Conservation (phyloP, 2,113 vertebrate genomes). For the Cyphomyrus discorhynchus region DNA sequence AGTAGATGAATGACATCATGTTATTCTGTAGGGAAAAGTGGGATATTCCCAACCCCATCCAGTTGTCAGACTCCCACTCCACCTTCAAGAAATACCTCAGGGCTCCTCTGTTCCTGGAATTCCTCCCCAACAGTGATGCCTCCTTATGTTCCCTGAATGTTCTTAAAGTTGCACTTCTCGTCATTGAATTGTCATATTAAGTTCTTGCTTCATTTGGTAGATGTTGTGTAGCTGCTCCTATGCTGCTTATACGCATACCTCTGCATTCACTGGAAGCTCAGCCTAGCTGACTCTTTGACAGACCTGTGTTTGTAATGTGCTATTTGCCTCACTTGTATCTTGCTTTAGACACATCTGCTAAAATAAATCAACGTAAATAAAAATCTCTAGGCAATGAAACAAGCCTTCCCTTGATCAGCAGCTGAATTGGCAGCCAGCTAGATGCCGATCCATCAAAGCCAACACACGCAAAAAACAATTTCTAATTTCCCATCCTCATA, state of each 20-base stretch:
- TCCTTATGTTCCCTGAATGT: not conserved
- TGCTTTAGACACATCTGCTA: not conserved
- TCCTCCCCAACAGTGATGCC: not conserved
- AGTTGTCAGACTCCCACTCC: not conserved
- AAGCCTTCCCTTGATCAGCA: not conserved
- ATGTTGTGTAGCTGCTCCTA: not conserved
- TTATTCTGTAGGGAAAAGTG: not conserved
- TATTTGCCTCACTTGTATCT: not conserved
- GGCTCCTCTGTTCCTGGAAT: not conserved
- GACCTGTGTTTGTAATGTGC: not conserved
- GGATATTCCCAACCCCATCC: not conserved
- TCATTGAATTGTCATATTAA: not conserved
- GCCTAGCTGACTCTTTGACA: not conserved
- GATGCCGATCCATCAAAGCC: not conserved
- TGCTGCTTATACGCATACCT: not conserved
- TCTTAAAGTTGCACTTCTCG: not conserved
- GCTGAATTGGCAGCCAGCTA: not conserved
- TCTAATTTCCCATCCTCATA: constrained; percentile 9
- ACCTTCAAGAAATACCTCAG: not conserved
- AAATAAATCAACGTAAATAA: not conserved
- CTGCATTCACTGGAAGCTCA: not conserved
- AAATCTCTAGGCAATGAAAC: not conserved
- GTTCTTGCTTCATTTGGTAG: not conserved
- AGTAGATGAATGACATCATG: not conserved
- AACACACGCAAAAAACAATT: not conserved